Evolutionary conservation across 2,113 vertebrate genomes (phyloP), one percentile per base, ranked within the genome.

Genomic region (Orcinus orca): DNA sequence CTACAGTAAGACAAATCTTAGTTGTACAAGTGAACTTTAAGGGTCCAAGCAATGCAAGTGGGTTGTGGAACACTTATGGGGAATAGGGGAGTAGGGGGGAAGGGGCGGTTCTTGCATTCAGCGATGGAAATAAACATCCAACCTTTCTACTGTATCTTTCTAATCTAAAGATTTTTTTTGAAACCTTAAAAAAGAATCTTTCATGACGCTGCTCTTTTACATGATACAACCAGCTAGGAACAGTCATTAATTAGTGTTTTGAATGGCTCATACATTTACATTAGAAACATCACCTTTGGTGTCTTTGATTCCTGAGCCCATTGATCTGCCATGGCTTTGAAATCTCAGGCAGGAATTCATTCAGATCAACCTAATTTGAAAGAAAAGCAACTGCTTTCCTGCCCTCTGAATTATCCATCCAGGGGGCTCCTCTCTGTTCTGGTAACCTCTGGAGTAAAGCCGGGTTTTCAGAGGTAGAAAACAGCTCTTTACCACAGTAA

Each of bases 291-390:
- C 68, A 73, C 18, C 77, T 93, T 90, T 89, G 67, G 74, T n/a
- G 26, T 82, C 67, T 71, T 94, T 95, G 89, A 97, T 96, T 96
- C 31, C 33, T 81, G 21, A 95, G 60, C 1, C 23, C 68, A 94
- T 38, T 96, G 73, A 97, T 96, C 94, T 96, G 6, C 36, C 47
- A 92, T 5, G 58, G 93, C 95, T 98, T 98, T 98, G 97, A 97
- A 96, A 96, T 96, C 77, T n/a, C 94, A n/a, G 9, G 3, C 11
- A 95, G 26, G 17, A 36, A 93, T 63, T 50, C 60, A 41, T 83
- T 68, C 55, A 63, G 29, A 83, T 58, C 81, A 60, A 94, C 74
- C 97, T 88, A 88, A 94, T 33, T 71, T 74, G 92, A 71, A 81
- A 84, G 14, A 47, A 73, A 87, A 83, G 67, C n/a, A 79, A 31